Evolutionary conservation across 2,888 invertebrate species (phyloP), one percentile per base, ranked within the genome.

Genomic region (Drosophila meridionalis): DNA sequence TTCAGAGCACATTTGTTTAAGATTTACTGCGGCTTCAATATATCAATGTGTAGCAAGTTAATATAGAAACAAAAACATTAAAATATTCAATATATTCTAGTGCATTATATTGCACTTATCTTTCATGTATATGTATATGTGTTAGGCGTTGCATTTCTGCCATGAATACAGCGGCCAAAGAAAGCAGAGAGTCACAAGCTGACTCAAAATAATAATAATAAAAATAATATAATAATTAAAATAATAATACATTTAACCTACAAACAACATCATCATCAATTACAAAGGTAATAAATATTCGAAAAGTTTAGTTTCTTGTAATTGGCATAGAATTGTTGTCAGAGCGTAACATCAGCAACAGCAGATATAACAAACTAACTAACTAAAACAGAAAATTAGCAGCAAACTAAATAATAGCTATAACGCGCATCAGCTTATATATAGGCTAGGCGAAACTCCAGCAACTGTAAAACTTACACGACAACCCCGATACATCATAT

Each of bases 91-190:
- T 65, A 71, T 70, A 68, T 57, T 69, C 53, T 57, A 59, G 42
- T 55, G 53, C 47, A 63, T 64, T 75, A 68, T 71, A 73, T 60
- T 79, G 80, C 80, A 88, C 88, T 82, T 80, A 72, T 87, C 78
- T 89, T 87, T 82, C 87, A 85, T 82, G 89, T 89, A 84, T 87
- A 87, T 89, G 87, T 89, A 87, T 87, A 87, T 87, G 89, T 89
- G 83, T 87, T 89, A 87, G 78, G 61, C 78, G 87, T 87, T 86
- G 87, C 83, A 78, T 85, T 89, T 89, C 86, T 89, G 87, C 89
- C 89, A 89, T 89, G 87, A 80, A 82, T 84, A 84, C 89, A 82
- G 58, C 73, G 70, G 76, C 73, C 70, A 61, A 61, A 75, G 30
- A 14, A 56, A 20, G 34, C 38, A 50, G 3, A 60, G 52, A 64